Percentiles rank a stretch among this genome's conserved stretches.
Evolutionary conservation across 2,797 vertebrate species (phyloP).

Genomic region (Microctenopoma lineatum): DNA sequence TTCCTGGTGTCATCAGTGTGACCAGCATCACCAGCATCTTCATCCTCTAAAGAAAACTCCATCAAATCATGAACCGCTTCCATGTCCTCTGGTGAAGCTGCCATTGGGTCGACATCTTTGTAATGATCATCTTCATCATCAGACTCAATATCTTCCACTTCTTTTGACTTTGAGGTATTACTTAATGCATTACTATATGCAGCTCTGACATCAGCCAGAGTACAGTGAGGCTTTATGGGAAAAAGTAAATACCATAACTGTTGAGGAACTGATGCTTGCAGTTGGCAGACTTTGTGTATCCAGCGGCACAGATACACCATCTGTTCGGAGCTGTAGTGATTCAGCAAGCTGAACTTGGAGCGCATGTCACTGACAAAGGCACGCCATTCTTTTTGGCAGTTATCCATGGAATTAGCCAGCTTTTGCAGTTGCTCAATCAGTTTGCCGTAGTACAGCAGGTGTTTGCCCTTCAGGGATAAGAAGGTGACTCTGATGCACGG

Average conservation of each 20-base stretch:
- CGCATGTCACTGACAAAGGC: constrained; percentile 74
- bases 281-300: constrained; percentile 60
- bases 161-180: not conserved
- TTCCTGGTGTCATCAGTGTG: not conserved
- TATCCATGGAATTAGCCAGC: constrained; percentile 79
- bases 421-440: constrained; percentile 69
- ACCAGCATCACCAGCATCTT: constrained; percentile 26
- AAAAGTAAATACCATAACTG: constrained; percentile 80
- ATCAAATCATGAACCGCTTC: constrained; percentile 45
- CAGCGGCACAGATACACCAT: constrained; percentile 81
- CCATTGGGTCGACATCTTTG: not conserved
- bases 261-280: constrained; percentile 49
- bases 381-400: constrained; percentile 79
- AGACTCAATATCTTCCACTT: constrained; percentile 6
- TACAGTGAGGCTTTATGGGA: constrained; percentile 76
- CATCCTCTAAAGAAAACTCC: constrained; percentile 62
- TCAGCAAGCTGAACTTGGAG: constrained; percentile 74
- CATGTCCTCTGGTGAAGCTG: not conserved
- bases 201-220: constrained; percentile 59
- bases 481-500: constrained; percentile 75
- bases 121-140: constrained; percentile 18
- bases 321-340: constrained; percentile 84
- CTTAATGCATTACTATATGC: constrained; percentile 53
- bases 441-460: constrained; percentile 52
- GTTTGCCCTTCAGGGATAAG: constrained; percentile 49